Conservation (phyloP, 2,113 vertebrate genomes). For the Heterochromis multidens region DNA sequence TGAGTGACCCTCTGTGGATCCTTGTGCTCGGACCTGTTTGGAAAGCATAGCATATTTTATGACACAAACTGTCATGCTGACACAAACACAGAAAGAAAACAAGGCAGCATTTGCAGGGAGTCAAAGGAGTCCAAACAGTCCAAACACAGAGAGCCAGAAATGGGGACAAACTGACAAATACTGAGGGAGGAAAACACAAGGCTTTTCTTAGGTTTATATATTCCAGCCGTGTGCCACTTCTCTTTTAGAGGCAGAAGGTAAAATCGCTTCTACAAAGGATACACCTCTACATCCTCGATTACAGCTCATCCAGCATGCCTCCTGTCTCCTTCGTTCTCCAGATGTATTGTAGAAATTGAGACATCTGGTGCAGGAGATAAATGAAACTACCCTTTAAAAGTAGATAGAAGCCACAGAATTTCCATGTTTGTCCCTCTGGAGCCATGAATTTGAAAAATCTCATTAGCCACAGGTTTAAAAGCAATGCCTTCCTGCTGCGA, state of each 20-base stretch:
- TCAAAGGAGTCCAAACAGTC: not conserved
- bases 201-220: too few relatives aligned
- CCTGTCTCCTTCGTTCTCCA: not conserved
- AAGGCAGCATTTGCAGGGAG: not conserved
- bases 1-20: not conserved
- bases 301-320: too few relatives aligned
- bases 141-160: not conserved
- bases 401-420: not conserved
- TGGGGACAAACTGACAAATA: too few relatives aligned
- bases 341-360: not conserved
- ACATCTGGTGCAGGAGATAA: not conserved
- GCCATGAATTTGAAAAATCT: too few relatives aligned
- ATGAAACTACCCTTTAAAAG: not conserved
- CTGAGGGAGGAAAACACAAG: not conserved
- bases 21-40: conserved; percentile 32
- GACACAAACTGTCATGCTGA: not conserved
- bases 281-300: not conserved
- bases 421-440: not conserved
- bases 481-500: not conserved
- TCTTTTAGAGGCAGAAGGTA: too few relatives aligned
- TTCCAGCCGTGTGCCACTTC: too few relatives aligned
- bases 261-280: not conserved
- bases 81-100: not conserved
- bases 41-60: not conserved
- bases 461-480: not conserved